Percentiles rank a stretch among this genome's conserved stretches.
Evolutionary conservation across 2,113 vertebrate species (phyloP).

Genomic region (Xenopus laevis): DNA sequence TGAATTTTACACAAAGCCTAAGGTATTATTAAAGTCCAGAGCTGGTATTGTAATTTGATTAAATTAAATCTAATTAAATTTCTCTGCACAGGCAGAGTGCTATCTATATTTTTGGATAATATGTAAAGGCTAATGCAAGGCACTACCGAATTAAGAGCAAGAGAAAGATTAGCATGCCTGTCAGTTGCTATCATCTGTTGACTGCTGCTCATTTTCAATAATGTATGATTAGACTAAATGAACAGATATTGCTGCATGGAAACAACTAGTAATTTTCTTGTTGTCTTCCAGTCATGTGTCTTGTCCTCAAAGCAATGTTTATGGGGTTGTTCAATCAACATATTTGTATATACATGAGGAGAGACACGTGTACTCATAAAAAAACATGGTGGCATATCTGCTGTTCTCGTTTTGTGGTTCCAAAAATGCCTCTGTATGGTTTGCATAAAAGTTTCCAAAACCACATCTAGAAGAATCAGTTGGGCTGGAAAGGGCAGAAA

Average conservation of each 20-base stretch:
- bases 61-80: conserved; percentile 46
- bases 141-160: background rate
- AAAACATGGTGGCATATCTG: conserved; percentile 21
- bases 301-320: conserved; percentile 32
- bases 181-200: too few species aligned
- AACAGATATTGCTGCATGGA: conserved; percentile 4
- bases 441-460: background rate
- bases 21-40: conserved; percentile 43
- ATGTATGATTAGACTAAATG: conserved; percentile 2
- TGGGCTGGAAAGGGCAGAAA: too few species aligned
- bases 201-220: background rate
- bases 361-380: conserved; percentile 39
- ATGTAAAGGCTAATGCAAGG: background rate
- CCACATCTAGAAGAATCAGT: too few species aligned
- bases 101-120: conserved; percentile 16
- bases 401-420: conserved; percentile 43
- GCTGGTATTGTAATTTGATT: conserved; percentile 52
- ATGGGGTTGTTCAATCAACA: conserved; percentile 33
- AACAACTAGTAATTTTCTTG: background rate
- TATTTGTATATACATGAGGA: conserved; percentile 34
- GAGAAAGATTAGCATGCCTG: background rate
- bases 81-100: conserved; percentile 9
- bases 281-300: background rate
- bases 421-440: conserved; percentile 1
- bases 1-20: conserved; percentile 49